phyloP scores from a whole-genome alignment of 1,140 invertebrate genomes.

The Subanguina moxae region DNA sequence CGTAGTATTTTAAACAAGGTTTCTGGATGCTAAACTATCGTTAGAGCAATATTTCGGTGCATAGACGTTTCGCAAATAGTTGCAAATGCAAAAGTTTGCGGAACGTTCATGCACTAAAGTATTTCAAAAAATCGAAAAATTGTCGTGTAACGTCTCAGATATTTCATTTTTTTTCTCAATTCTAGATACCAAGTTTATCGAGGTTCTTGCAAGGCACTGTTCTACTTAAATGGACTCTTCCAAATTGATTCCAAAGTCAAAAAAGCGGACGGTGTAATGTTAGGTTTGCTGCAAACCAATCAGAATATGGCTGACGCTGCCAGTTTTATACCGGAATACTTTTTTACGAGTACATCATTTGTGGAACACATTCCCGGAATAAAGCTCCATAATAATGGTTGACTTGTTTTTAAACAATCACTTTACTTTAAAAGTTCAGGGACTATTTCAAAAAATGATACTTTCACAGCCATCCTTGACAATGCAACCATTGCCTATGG shows the following conservation, averaged over 20 bases:
- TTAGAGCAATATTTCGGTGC: no score
- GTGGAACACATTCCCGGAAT: conserved; percentile 26
- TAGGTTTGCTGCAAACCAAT: conserved; percentile 29
- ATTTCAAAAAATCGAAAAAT: no score
- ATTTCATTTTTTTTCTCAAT: background rate
- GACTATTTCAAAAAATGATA: background rate
- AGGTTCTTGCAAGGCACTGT: conserved; percentile 22
- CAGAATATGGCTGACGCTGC: conserved; percentile 10
- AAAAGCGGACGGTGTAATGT: conserved; percentile 22
- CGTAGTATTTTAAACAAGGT: no score
- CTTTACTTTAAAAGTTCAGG: conserved; percentile 21
- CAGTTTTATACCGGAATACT: conserved; percentile 29
- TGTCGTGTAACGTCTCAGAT: no score
- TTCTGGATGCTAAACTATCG: no score
- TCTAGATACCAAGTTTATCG: conserved; percentile 39
- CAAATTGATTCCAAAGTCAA: background rate
- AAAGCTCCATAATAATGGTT: background rate
- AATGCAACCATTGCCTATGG: conserved; percentile 19
- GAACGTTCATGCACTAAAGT: no score
- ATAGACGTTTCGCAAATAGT: no score
- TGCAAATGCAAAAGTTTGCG: no score
- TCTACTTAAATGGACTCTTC: conserved; percentile 13
- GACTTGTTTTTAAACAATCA: background rate
- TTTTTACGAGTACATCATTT: conserved; percentile 12
- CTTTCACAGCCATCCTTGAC: conserved; percentile 35